Percentiles rank a stretch among this genome's conserved stretches.
Evolutionary conservation across 2,888 invertebrate genomes (phyloP).

Genomic region (Cosmia trapezina): DNA sequence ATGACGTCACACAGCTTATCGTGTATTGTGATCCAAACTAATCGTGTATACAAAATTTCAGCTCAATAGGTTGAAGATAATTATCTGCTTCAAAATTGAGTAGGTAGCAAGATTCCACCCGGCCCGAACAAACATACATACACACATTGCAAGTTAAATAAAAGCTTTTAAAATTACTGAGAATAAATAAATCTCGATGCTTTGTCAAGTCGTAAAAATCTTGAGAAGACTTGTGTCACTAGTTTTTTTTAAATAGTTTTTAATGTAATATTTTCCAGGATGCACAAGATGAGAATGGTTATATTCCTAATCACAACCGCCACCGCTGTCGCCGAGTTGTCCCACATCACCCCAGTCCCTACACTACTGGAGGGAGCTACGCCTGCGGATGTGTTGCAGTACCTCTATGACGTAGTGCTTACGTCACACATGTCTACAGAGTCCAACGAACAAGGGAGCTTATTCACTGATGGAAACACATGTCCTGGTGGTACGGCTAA

Average conservation of each 20-base stretch:
- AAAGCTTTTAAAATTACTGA: too few relatives aligned
- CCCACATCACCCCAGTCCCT: neutral
- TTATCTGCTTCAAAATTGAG: too few relatives aligned
- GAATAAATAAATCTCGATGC: neutral
- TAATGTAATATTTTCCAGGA: neutral
- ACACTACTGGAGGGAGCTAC: conserved; percentile 1
- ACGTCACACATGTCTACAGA: neutral
- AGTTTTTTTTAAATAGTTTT: too few relatives aligned
- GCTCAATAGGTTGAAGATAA: too few relatives aligned
- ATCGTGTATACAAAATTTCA: too few relatives aligned
- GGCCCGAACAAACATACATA: too few relatives aligned
- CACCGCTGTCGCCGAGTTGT: neutral
- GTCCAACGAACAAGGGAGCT: neutral
- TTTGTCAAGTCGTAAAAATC: neutral
- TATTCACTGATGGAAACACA: rapidly evolving
- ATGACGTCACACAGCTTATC: too few relatives aligned
- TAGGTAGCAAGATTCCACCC: too few relatives aligned
- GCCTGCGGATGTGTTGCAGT: conserved; percentile 21
- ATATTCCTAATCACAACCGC: conserved; percentile 23
- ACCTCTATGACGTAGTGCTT: conserved; percentile 39
- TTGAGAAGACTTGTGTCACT: too few relatives aligned
- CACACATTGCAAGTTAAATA: too few relatives aligned
- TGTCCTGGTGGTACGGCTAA: neutral
- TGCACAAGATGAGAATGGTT: conserved; percentile 8
- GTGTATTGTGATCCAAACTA: too few relatives aligned